Conservation (phyloP, 2,797 vertebrate species). For the Acropternis orthonyx region DNA sequence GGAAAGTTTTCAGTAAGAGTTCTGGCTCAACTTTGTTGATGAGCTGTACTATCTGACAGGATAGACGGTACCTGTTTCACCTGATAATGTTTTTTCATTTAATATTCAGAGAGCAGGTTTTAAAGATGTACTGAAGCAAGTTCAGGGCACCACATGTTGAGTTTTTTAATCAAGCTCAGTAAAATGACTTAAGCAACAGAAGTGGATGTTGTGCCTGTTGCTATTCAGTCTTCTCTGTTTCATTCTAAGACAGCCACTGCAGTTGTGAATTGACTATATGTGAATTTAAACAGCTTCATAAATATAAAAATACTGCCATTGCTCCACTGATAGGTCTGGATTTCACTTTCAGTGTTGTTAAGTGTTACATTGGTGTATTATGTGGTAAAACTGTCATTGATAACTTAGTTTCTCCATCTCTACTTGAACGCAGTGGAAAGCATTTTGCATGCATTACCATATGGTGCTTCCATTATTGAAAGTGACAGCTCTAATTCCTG, state of each 20-base stretch:
- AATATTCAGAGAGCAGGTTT: not conserved
- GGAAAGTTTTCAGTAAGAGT: not conserved
- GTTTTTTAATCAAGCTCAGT: not conserved
- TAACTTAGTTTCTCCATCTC: not conserved
- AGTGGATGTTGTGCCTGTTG: not conserved
- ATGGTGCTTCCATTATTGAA: not conserved
- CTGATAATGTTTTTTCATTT: not conserved
- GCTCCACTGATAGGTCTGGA: not conserved
- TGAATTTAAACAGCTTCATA: constrained; percentile 33
- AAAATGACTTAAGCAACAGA: not conserved
- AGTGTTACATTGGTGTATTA: not conserved
- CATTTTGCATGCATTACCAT: not conserved
- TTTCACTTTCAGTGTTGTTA: not conserved
- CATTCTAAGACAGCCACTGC: not conserved
- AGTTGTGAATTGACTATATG: not conserved
- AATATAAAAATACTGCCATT: not conserved
- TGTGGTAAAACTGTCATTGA: constrained; percentile 28
- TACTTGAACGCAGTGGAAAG: not conserved
- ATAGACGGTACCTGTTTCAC: not conserved
- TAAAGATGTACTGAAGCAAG: not conserved
- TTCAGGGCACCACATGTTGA: not conserved
- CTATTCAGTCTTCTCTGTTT: not conserved
- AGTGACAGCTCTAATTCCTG: constrained; percentile 30
- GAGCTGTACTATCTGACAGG: not conserved
- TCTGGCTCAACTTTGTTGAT: not conserved